A percentile compares a stretch with the other conserved stretches of the same genome.
These are phyloP conservation scores for Amblyornis subalaris DNA, from an alignment of 2,113 vertebrate species.

Conservation along the genomic window DNA sequence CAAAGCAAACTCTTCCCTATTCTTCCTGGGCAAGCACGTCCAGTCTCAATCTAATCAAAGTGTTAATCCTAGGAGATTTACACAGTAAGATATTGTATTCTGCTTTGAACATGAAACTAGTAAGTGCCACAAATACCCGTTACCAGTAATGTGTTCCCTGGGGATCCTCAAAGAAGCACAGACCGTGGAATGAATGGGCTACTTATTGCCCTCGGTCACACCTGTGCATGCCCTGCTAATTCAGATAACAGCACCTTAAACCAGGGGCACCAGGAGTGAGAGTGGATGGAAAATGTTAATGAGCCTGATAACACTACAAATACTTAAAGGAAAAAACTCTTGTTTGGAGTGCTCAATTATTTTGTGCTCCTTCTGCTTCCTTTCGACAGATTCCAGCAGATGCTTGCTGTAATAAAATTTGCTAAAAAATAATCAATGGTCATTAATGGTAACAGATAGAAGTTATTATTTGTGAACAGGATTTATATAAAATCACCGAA, in stretches of 20 bases:
- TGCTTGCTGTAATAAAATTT: background rate
- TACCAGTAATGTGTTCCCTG: slow-evolving; percentile 39
- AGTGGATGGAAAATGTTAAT: slow-evolving; percentile 20
- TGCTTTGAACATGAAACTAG: slow-evolving; percentile 51
- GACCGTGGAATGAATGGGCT: slow-evolving; percentile 44
- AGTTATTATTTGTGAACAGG: background rate
- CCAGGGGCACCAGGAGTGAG: background rate
- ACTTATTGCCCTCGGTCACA: slow-evolving; percentile 24
- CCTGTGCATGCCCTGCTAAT: slow-evolving; percentile 24
- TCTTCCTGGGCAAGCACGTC: background rate
- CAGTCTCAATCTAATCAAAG: slow-evolving; percentile 59
- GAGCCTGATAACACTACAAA: slow-evolving; percentile 1
- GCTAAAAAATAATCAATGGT: background rate
- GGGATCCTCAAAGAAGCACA: slow-evolving; percentile 33
- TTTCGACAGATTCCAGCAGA: background rate
- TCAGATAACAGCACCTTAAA: slow-evolving; percentile 41
- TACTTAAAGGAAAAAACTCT: background rate
- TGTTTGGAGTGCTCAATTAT: background rate
- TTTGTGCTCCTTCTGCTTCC: background rate
- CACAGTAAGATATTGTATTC: slow-evolving; percentile 63
- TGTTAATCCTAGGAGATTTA: slow-evolving; percentile 65
- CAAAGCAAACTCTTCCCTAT: slow-evolving; percentile 40
- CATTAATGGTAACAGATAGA: background rate
- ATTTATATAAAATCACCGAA: background rate
- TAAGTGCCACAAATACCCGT: slow-evolving; percentile 37